Evolutionary conservation across 2,888 invertebrate genomes (phyloP), one percentile per base, ranked within the genome.

Genomic region (Steinernema hermaphroditum): DNA sequence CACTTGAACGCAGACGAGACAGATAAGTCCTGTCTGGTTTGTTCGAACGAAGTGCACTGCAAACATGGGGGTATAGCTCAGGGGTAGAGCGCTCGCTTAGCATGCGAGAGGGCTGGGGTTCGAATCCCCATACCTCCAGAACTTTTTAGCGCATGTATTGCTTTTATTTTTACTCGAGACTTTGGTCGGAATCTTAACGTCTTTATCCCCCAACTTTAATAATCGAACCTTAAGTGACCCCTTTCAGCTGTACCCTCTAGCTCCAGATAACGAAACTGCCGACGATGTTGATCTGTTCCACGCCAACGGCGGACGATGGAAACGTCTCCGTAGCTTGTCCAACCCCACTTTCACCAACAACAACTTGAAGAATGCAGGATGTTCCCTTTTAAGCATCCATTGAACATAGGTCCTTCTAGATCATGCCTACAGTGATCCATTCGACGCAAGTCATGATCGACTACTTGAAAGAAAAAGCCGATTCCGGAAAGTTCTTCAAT

Each of bases 311-410:
- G 62, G 16, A 1, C n/a, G 88, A 32, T 89, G 89, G 89, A 88
- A 89, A 78, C 83, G 88, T 19, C 86, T 89, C n/a, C 81, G 89
- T n/a, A 82, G 86, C 12, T 83, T 88, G 14, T 83, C 88, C 19
- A 87, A 88, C 46, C 89, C 89, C 0, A 87, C 88, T 1, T 89
- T 89, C 79, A 88, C 88, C 32, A 82, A 87, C 14, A 75, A 85
- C 27, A 89, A 89, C 81, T 87, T 89, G 82, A 87, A 88, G 78
- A 82, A 85, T 81, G 87, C 88, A 75, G 70, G 44, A 34, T 68
- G 6, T 19, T 37, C 22, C 16, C 8, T 14, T 22, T 41, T 34
- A n/a, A n/a, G n/a, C n/a, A 19, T 24, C 37, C 34, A 9, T 37
- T 12, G 24, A 2, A 14, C 1, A 19, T 8, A 19, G 72, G 50